Evolutionary conservation across 2,888 invertebrate species (phyloP).

Genomic region (Pristionchus mayeri): DNA sequence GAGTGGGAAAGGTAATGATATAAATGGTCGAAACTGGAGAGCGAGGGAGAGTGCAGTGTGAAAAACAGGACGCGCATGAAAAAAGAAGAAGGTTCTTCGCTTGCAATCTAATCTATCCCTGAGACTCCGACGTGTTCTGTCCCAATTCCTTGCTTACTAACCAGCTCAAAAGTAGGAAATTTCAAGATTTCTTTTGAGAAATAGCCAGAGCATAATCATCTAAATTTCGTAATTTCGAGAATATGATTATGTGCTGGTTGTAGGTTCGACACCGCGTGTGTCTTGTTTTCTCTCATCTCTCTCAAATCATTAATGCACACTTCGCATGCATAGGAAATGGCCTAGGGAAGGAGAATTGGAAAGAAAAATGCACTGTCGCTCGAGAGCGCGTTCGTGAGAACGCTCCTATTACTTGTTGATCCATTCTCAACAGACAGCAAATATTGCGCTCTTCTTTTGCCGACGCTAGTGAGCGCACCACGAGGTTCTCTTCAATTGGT

Average conservation of each 20-base stretch:
- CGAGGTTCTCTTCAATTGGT: too few relatives aligned
- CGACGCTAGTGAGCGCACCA: not conserved
- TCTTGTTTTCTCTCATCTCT: not conserved
- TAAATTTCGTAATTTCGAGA: too few relatives aligned
- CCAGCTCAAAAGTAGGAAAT: too few relatives aligned
- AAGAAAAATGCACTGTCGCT: conserved; percentile 20
- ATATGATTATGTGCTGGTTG: conserved; percentile 8
- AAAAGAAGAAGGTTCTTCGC: not conserved
- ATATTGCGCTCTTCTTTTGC: not conserved
- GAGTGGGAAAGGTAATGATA: not conserved
- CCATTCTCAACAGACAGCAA: not conserved
- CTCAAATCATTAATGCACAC: conserved; percentile 41
- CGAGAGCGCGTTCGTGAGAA: not conserved
- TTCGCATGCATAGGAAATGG: conserved; percentile 24
- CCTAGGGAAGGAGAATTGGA: not conserved
- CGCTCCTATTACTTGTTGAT: not conserved
- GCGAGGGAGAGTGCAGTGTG: not conserved
- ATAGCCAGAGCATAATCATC: too few relatives aligned
- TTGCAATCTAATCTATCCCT: conserved; percentile 9
- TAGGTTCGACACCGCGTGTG: not conserved
- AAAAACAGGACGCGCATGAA: not conserved
- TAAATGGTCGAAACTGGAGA: not conserved
- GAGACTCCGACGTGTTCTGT: too few relatives aligned
- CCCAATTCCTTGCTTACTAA: too few relatives aligned
- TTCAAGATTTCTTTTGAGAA: too few relatives aligned